Base-by-base conservation (phyloP, 2,113 vertebrate species). In the Alethe castanea region DNA sequence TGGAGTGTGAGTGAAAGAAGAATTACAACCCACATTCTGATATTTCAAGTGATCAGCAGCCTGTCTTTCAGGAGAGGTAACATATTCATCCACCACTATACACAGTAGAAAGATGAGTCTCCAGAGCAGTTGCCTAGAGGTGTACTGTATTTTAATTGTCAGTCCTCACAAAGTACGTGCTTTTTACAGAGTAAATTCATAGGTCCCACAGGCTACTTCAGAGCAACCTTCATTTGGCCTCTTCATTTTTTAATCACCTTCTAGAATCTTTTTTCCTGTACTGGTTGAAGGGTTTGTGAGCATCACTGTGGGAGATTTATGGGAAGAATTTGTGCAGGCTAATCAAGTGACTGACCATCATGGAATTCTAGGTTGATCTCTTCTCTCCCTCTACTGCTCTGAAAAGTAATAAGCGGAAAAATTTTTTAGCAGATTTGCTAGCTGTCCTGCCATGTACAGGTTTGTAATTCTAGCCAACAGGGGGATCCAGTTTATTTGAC, bases 291-390 rank as follows among this genome's bases (percentile, higher is more conserved):
- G 14, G 25, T 54, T 71, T 54, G 60, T 62, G 38, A 70, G 36
- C 7, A 12, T 74, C 1, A 1, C 24, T 9, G 11, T 54, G 38
- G 28, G 38, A 62, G 25, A 59, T 52, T n/a, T n/a, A 42, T 0
- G 6, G 22, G 62, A 73, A 64, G 10, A 54, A 60, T 82, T 72
- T 79, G n/a, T 69, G 26, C 16, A 33, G 26, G 23, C 31, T 73
- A 11, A 61, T 52, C 5, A 48, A 69, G 22, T 18, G 3, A 44
- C 29, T 45, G 64, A 73, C 64, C 56, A 18, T 29, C 0, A 2
- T 69, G 62, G 62, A 82, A 44, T 92, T 74, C 80, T 69, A 60
- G 33, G 14, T 44, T 72, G 57, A 60, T 72, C 45, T 74, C 78
- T 90, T 72, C 45, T 73, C 73, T 90, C 44, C 79, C 71, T 56